Evolutionary conservation across 2,113 vertebrate genomes (phyloP), one percentile per base, ranked within the genome.

Genomic region (Hemichromis elongatus): DNA sequence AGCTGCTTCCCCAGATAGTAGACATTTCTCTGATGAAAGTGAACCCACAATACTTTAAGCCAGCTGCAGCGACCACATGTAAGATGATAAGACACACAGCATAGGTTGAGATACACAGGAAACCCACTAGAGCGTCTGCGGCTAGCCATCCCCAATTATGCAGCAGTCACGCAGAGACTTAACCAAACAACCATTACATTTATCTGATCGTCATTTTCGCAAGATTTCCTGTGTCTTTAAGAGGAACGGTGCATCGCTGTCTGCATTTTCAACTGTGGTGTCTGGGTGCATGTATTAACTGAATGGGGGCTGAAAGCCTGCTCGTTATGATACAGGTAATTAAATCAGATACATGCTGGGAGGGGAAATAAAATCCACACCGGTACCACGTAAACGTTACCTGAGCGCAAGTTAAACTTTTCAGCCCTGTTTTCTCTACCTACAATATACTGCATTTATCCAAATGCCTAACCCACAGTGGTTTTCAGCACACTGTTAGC

Each of bases 131-230:
- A 86, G 35, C 30, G 82, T 33, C 82, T 28, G 89, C 84, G 83
- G 82, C 79, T 42, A 87, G 80, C 45, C 85, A 86, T 91, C 85
- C 61, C 50, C 82, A 87, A 86, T 89, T 85, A 82, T 2, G 80
- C 82, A 77, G 81, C 89, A 68, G 83, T 42, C 79, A 80, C 26
- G 57, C 52, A 81, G 83, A 18, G 75, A 73, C 84, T 63, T 11
- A 80, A 81, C 52, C 85, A 90, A 88, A 89, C 91, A 90, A 82
- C 85, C 84, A 87, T 90, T 89, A 88, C 57, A 84, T 82, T 83
- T 85, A 94, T 93, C 93, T 59, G 92, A 90, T 85, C 42, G 33
- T 24, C 63, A 33, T 68, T 84, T 86, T 80, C n/a, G 70, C 73
- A 9, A 42, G 19, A 87, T 90, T 91, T 91, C 92, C 93, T 90